Evolutionary conservation across 2,797 vertebrate species (phyloP).

Genomic region (Dallia pectoralis): DNA sequence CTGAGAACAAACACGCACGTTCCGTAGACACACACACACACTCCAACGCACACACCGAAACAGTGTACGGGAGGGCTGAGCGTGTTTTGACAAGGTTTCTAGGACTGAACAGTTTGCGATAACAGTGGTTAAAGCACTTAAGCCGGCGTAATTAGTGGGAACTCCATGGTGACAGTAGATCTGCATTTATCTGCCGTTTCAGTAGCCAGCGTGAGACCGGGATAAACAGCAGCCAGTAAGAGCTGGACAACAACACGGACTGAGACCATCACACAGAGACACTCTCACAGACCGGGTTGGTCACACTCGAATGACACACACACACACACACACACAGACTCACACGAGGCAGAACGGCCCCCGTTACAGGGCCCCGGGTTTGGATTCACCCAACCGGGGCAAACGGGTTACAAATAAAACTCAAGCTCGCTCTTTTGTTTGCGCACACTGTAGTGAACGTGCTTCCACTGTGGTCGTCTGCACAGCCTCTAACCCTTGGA

Average conservation of each 20-base stretch:
- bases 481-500: constrained; percentile 14
- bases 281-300: constrained; percentile 23
- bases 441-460: neutral
- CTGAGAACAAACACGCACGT: neutral
- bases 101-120: constrained; percentile 72
- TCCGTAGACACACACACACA: neutral
- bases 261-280: constrained; percentile 44
- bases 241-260: constrained; percentile 46
- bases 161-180: constrained; percentile 74
- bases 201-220: constrained; percentile 65
- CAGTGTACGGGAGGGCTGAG: constrained; percentile 13
- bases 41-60: constrained; percentile 21
- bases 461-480: constrained; percentile 1
- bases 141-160: constrained; percentile 81
- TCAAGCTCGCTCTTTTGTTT: constrained; percentile 1
- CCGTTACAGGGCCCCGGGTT: neutral
- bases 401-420: constrained; percentile 5
- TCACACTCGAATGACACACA: constrained; percentile 15
- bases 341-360: neutral
- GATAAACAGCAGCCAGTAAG: constrained; percentile 57
- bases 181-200: constrained; percentile 76
- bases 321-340: constrained; percentile 2
- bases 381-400: neutral
- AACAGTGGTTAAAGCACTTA: constrained; percentile 81
- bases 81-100: constrained; percentile 62